A percentile compares a stretch with the other conserved stretches of the same genome.
Evolutionary conservation across 1,140 invertebrate species (phyloP).

Genomic region (Pentalonia nigronervosa): DNA sequence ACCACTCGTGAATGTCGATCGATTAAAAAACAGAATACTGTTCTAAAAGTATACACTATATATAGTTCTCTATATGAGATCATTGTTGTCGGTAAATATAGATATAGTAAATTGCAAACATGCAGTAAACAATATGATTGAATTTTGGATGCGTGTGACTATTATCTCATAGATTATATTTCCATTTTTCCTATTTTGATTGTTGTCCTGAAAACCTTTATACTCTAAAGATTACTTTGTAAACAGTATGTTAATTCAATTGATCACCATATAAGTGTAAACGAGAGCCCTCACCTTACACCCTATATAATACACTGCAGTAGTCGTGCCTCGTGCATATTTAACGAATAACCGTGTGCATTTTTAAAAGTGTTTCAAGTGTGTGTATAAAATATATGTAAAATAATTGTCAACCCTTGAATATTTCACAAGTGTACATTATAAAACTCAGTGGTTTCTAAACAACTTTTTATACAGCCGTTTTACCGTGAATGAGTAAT

Average conservation of each 20-base stretch:
- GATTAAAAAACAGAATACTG: background rate
- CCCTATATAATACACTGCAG: background rate
- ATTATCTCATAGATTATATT: background rate
- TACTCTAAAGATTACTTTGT: slow-evolving; percentile 5
- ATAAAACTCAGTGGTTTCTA: background rate
- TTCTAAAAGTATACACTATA: background rate
- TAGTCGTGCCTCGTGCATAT: slow-evolving; percentile 33
- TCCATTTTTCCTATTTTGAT: background rate
- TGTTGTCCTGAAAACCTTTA: background rate
- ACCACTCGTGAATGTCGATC: background rate
- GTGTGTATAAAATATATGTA: slow-evolving; percentile 15
- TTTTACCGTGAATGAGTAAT: background rate
- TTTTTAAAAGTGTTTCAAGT: slow-evolving; percentile 48
- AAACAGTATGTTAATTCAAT: slow-evolving; percentile 44
- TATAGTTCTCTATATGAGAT: background rate
- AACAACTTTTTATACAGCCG: background rate
- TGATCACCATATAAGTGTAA: slow-evolving; percentile 33
- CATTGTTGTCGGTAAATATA: background rate
- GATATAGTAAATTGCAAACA: background rate
- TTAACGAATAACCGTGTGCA: slow-evolving; percentile 35
- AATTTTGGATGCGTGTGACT: background rate
- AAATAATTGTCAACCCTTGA: slow-evolving; percentile 42
- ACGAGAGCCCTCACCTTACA: slow-evolving; percentile 35
- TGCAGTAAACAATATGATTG: background rate
- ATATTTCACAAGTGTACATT: background rate